phyloP scores from a whole-genome alignment of 2,888 invertebrate genomes.

The Cremastinae sp. region DNA sequence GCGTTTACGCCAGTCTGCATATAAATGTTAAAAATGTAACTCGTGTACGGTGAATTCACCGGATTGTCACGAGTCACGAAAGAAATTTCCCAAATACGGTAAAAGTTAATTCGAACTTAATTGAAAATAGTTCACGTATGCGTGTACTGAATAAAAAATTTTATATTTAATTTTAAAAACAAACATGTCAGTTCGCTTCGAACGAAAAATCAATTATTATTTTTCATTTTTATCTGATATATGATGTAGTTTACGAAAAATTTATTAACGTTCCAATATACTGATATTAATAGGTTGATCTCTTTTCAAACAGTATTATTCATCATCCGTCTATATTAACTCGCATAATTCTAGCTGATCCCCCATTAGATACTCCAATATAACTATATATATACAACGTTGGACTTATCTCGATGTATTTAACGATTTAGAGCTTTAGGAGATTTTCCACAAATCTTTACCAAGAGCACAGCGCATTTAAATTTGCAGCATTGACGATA shows the following conservation, averaged over 20 bases:
- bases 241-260: too few species aligned
- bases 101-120: slow-evolving; percentile 16
- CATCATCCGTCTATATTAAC: too few species aligned
- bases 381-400: too few species aligned
- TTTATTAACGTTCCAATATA: too few species aligned
- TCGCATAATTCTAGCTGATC: too few species aligned
- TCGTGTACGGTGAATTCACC: not conserved
- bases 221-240: too few species aligned
- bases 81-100: slow-evolving; percentile 4
- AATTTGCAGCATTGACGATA: not conserved
- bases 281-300: too few species aligned
- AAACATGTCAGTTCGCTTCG: too few species aligned
- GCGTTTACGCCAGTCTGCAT: not conserved
- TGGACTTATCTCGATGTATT: slow-evolving; percentile 14
- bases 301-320: too few species aligned
- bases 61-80: slow-evolving; percentile 18
- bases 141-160: not conserved
- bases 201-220: too few species aligned
- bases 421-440: slow-evolving; percentile 27
- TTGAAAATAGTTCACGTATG: not conserved
- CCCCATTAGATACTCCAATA: too few species aligned
- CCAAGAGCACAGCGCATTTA: slow-evolving; percentile 8
- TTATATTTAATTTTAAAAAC: too few species aligned
- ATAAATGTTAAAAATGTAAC: slow-evolving; percentile 1
- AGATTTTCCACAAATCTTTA: slow-evolving; percentile 38